Conservation (phyloP, 1,140 invertebrate species). For the Lordiphosa mommai region DNA sequence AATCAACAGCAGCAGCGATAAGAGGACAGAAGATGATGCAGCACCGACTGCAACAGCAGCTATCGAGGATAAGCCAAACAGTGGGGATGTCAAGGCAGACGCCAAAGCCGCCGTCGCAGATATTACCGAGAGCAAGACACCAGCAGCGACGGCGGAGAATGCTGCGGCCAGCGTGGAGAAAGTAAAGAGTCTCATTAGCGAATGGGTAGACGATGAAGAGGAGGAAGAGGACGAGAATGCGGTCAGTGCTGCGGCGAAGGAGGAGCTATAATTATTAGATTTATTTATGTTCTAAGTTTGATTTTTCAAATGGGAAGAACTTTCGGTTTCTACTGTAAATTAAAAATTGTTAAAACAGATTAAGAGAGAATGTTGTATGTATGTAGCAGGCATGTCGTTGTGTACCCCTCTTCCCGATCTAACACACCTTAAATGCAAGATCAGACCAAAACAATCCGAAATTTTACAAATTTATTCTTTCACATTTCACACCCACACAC, state of each 20-base stretch:
- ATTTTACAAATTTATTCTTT: neutral
- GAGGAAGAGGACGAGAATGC: slow-evolving; percentile 70
- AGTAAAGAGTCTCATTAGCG: slow-evolving; percentile 74
- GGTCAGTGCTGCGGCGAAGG: slow-evolving; percentile 60
- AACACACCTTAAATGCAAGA: slow-evolving; percentile 3
- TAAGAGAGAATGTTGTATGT: slow-evolving; percentile 10
- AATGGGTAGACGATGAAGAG: slow-evolving; percentile 72
- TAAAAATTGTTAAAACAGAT: slow-evolving; percentile 46
- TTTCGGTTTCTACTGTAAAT: slow-evolving; percentile 72
- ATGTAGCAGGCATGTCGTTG: slow-evolving; percentile 1
- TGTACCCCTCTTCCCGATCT: neutral
- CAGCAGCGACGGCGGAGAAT: slow-evolving; percentile 1
- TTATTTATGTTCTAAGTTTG: slow-evolving; percentile 76
- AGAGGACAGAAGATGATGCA: slow-evolving; percentile 4
- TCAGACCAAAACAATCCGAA: slow-evolving; percentile 33
- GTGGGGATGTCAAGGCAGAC: slow-evolving; percentile 3
- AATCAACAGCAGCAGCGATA: slow-evolving; percentile 9
- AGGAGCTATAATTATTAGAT: slow-evolving; percentile 71
- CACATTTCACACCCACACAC: slow-evolving; percentile 12
- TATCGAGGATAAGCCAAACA: slow-evolving; percentile 28
- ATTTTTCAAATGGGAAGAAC: slow-evolving; percentile 25
- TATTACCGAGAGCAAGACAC: neutral
- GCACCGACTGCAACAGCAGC: neutral
- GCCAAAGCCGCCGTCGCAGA: neutral
- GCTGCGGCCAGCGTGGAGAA: slow-evolving; percentile 25